Evolutionary conservation across 2,113 vertebrate species (phyloP).

Genomic region (Archilochus colubris): DNA sequence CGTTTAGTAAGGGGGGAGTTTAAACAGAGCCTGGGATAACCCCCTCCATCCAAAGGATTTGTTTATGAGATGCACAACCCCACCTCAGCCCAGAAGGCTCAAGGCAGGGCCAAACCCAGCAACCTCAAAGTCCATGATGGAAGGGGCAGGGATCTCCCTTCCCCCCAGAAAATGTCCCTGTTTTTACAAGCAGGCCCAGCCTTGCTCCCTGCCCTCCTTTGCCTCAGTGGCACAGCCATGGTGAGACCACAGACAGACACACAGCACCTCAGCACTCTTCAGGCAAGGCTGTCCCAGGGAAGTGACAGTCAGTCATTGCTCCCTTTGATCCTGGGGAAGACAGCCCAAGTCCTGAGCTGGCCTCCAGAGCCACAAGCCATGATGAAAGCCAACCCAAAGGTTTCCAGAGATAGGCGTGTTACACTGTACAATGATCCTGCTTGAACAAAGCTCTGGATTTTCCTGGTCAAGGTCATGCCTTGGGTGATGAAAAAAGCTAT

Average conservation of each 20-base stretch:
- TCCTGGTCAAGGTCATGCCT: neutral
- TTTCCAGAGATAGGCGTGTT: neutral
- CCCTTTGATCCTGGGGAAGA: neutral
- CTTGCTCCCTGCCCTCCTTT: neutral
- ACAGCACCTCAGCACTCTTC: neutral
- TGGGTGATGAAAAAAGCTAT: neutral
- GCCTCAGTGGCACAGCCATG: neutral
- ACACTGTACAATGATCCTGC: rapidly evolving
- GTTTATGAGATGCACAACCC: rapidly evolving
- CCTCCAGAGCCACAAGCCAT: neutral
- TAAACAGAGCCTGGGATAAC: neutral
- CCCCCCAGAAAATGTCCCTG: neutral
- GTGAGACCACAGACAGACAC: neutral
- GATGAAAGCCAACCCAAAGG: neutral
- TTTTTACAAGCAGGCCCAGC: rapidly evolving
- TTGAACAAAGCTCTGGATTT: neutral
- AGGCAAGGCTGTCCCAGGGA: rapidly evolving
- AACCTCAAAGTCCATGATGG: neutral
- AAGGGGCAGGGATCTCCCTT: neutral
- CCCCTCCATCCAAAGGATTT: neutral
- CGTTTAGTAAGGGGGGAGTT: neutral
- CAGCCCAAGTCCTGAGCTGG: neutral
- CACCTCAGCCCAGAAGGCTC: rapidly evolving
- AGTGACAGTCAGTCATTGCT: rapidly evolving
- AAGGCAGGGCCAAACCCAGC: neutral